Percentiles rank a stretch among this genome's conserved stretches.
These are phyloP conservation scores for Coracopsis vasa DNA, from an alignment of 2,113 vertebrate species.

Conservation along the genomic window DNA sequence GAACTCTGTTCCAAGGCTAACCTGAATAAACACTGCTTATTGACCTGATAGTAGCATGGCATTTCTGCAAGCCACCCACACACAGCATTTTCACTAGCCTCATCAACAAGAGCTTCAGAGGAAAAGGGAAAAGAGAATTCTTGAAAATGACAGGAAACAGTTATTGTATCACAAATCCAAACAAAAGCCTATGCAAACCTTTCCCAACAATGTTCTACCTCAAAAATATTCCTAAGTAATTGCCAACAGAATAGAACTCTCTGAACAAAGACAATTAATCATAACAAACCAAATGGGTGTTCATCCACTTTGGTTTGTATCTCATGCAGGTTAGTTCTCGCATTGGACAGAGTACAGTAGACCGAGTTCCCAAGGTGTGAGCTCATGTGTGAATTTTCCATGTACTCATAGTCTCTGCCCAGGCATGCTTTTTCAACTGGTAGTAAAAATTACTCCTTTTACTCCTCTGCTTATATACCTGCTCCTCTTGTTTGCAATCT, in stretches of 20 bases:
- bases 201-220: neutral
- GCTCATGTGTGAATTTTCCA: rapidly evolving
- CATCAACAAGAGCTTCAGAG: neutral
- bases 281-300: neutral
- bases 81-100: neutral
- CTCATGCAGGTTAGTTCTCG: neutral
- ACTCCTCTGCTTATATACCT: neutral
- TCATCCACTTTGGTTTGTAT: neutral
- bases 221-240: neutral
- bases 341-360: neutral
- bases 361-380: neutral
- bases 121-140: neutral
- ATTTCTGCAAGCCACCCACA: neutral
- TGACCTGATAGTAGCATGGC: neutral
- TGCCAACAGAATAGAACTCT: neutral
- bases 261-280: neutral
- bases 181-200: neutral
- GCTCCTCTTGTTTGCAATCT: neutral
- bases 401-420: neutral
- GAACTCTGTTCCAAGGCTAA: conserved; percentile 33
- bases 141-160: neutral
- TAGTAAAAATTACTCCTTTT: neutral
- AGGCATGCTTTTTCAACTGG: neutral
- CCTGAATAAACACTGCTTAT: neutral
- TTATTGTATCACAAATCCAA: neutral